A percentile compares a stretch with the other conserved stretches of the same genome.
phyloP scores from a whole-genome alignment of 2,797 vertebrate species.

The Champsocephalus esox region DNA sequence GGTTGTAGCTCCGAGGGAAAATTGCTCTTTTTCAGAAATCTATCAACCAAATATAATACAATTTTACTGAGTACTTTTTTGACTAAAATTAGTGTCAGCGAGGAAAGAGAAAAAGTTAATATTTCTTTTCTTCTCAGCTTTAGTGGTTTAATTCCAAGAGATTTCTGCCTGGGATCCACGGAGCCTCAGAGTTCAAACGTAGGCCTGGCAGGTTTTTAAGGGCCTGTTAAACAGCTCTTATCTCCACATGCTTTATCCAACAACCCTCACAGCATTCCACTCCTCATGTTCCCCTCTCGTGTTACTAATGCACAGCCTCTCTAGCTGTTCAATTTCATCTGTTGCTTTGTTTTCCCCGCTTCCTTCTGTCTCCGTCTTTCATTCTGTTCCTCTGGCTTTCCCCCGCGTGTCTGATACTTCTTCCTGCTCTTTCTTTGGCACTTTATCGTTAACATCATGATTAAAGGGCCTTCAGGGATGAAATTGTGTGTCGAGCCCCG shows the following conservation, averaged over 20 bases:
- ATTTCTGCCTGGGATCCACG: slow-evolving; percentile 65
- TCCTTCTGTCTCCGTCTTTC: not conserved
- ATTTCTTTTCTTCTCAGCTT: slow-evolving; percentile 45
- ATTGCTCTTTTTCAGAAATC: not conserved
- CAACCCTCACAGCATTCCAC: slow-evolving; percentile 33
- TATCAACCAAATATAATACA: slow-evolving; percentile 17
- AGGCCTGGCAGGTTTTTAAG: slow-evolving; percentile 62
- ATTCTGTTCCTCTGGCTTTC: not conserved
- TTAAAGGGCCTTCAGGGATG: not conserved
- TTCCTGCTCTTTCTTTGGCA: not conserved
- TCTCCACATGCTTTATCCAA: slow-evolving; percentile 53
- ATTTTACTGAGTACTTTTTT: slow-evolving; percentile 24
- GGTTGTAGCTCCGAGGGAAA: not conserved
- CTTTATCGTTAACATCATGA: slow-evolving; percentile 8
- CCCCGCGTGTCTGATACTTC: not conserved
- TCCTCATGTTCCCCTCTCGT: slow-evolving; percentile 19
- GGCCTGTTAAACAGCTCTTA: slow-evolving; percentile 61
- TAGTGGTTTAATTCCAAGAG: slow-evolving; percentile 62
- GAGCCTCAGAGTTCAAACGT: slow-evolving; percentile 64
- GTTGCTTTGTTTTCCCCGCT: not conserved
- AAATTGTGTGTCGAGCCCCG: not conserved
- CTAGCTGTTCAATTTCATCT: not conserved
- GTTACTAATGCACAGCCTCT: too few species aligned
- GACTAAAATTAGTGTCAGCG: slow-evolving; percentile 41
- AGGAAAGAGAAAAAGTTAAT: slow-evolving; percentile 36